Percentiles rank a stretch among this genome's conserved stretches.
Conservation (phyloP, 2,797 vertebrate genomes). For the Fistularia tabacaria region DNA sequence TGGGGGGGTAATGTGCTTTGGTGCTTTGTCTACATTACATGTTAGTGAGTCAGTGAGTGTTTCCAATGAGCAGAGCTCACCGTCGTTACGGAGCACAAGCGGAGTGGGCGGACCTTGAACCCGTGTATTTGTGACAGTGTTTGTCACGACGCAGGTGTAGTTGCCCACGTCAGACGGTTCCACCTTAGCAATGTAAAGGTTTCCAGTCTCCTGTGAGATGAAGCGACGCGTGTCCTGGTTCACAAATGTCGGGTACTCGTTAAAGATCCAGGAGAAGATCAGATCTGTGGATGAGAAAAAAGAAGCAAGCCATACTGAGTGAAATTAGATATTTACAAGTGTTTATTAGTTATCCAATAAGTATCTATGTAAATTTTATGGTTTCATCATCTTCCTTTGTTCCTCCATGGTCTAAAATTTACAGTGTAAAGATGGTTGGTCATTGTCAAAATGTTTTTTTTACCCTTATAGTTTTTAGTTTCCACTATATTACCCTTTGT, state of each 20-base stretch:
- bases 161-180: conserved; percentile 94
- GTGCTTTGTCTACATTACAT: too few species aligned
- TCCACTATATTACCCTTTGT: too few species aligned
- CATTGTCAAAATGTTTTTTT: too few species aligned
- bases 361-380: too few species aligned
- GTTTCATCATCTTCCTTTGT: too few species aligned
- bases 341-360: neutral
- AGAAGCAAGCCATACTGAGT: neutral
- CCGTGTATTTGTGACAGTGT: conserved; percentile 84
- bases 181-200: conserved; percentile 96
- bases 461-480: too few species aligned
- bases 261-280: conserved; percentile 95
- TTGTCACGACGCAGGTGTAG: conserved; percentile 96
- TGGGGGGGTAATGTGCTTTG: too few species aligned
- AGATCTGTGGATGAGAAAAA: conserved; percentile 77
- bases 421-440: too few species aligned
- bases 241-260: conserved; percentile 90
- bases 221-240: conserved; percentile 93
- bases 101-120: conserved; percentile 92
- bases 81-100: conserved; percentile 89
- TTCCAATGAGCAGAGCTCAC: conserved; percentile 67
- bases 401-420: too few species aligned
- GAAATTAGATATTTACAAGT: neutral
- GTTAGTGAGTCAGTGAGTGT: neutral
- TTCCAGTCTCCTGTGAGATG: conserved; percentile 94